Conservation (phyloP, 2,888 invertebrate species). For the Spodoptera littoralis region DNA sequence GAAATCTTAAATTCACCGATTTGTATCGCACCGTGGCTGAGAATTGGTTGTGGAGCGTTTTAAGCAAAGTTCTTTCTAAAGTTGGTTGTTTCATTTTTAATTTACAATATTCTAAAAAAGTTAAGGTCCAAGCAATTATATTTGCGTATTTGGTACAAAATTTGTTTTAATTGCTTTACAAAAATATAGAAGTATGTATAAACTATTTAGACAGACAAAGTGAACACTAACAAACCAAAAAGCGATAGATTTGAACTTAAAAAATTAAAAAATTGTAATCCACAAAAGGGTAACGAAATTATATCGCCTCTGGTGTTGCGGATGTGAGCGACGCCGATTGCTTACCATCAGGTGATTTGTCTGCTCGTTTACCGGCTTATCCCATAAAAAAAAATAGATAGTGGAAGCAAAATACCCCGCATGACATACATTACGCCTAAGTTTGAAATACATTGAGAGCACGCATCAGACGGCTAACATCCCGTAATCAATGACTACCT, state of each 20-base stretch:
- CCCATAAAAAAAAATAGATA: background rate
- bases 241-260: too few species aligned
- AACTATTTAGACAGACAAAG: background rate
- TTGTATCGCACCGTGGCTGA: background rate
- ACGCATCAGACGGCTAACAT: constrained; percentile 45
- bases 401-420: constrained; percentile 15
- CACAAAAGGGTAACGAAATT: too few species aligned
- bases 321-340: too few species aligned
- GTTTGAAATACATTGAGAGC: constrained; percentile 36
- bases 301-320: too few species aligned
- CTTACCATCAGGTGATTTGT: too few species aligned
- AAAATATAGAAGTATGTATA: too few species aligned
- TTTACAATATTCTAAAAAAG: background rate
- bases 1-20: constrained; percentile 8
- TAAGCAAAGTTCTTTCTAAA: background rate
- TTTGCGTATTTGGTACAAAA: too few species aligned
- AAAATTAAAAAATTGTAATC: too few species aligned
- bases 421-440: constrained; percentile 41
- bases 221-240: background rate
- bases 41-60: background rate
- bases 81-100: background rate
- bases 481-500: constrained; percentile 67
- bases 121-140: too few species aligned
- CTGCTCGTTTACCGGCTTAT: too few species aligned
- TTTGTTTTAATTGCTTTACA: too few species aligned